Base-by-base conservation (phyloP, 2,113 vertebrate species). In the Nipponia nippon region DNA sequence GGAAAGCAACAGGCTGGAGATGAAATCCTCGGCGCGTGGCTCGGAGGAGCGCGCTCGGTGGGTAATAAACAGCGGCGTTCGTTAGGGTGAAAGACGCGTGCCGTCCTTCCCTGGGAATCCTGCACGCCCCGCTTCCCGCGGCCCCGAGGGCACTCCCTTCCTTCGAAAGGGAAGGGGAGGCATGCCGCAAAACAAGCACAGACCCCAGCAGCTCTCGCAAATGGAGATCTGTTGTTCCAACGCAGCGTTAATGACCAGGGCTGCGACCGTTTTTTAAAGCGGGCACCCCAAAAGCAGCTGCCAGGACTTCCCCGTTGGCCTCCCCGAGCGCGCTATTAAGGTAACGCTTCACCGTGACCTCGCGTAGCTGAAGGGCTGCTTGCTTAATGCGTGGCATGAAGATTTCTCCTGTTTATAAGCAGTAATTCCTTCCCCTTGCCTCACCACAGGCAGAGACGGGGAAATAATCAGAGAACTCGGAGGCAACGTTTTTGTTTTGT, bases 221-320 rank as follows among this genome's bases (percentile, higher is more conserved):
- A 93, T 71, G 94, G 90, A 83, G 92, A 88, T 90, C 96, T 95
- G 92, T 94, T 95, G 96, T 87, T 93, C 83, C 78, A 49, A 90
- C 75, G 78, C 93, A 75, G 96, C 59, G 93, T 93, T 97, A 94
- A 97, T 66, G 95, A 90, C 89, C 77, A 19, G 32, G 92, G 70
- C 93, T 61, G 83, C 16, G 46, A 61, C 93, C 92, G 29, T 87
- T 96, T 96, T 96, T 83, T 93, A 92, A 93, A 87, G 62, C 27
- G 76, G 93, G 94, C 96, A 80, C 97, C 96, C 96, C 89, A 79
- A 95, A 96, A 93, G 94, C 96, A 91, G 97, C 96, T 83, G 93
- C 89, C 87, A 65, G 65, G 95, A 69, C 95, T 89, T 91, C 96
- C 94, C 56, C 50, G 40, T 38, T 62, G 83, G 83, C 97, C 87